These are phyloP conservation scores for Chiridota heheva DNA, from an alignment of 35 echinoderm and acorn worm genomes.

Conservation along the genomic window DNA sequence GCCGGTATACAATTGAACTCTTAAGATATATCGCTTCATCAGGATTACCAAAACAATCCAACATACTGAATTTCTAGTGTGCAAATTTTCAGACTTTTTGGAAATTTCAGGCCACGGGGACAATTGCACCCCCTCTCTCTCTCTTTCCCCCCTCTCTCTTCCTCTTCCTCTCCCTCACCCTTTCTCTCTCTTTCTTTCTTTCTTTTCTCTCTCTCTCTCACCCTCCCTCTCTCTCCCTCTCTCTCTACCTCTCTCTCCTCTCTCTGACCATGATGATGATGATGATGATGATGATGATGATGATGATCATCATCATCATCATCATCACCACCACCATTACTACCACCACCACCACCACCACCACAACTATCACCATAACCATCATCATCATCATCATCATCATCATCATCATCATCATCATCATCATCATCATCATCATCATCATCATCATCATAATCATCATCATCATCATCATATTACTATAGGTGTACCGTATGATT, in stretches of 20 bases:
- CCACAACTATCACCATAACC: too few relatives aligned
- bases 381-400: neutral
- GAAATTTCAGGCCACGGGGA: neutral
- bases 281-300: neutral
- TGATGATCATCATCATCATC: neutral
- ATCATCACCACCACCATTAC: neutral
- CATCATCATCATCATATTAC: too few relatives aligned
- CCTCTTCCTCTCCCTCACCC: neutral
- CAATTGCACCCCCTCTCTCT: neutral
- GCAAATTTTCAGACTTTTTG: too few relatives aligned
- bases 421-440: too few relatives aligned
- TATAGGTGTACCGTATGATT: too few relatives aligned
- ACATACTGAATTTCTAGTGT: too few relatives aligned
- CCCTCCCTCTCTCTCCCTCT: neutral
- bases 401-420: too few relatives aligned
- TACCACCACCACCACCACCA: neutral
- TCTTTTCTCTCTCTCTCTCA: neutral
- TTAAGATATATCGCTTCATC: too few relatives aligned
- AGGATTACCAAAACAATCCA: too few relatives aligned
- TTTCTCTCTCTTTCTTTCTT: neutral
- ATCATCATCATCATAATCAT: too few relatives aligned
- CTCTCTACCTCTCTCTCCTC: neutral
- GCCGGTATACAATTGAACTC: too few relatives aligned
- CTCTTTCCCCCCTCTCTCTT: slow-evolving; percentile 1
- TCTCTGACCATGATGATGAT: neutral